Evolutionary conservation across 2,888 invertebrate genomes (phyloP).

Genomic region (Sesia apiformis): DNA sequence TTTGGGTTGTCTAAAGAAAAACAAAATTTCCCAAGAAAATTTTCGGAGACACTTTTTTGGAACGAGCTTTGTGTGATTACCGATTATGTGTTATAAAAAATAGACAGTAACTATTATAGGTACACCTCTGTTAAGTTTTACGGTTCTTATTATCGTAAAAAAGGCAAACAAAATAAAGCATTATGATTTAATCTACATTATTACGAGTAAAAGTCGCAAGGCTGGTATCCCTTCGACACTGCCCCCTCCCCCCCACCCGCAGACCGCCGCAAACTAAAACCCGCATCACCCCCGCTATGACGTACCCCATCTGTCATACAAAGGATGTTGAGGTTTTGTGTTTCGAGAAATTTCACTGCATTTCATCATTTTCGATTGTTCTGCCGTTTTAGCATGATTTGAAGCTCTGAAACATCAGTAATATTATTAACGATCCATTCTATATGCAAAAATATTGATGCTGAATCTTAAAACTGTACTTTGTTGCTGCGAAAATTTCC

Average conservation of each 20-base stretch:
- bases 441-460: background rate
- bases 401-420: background rate
- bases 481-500: slow-evolving; percentile 31
- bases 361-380: slow-evolving; percentile 17
- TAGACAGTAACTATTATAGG: no score
- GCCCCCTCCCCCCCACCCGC: slow-evolving; percentile 23
- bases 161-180: no score
- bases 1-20: no score
- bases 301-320: slow-evolving; percentile 24
- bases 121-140: no score
- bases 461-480: background rate
- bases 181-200: no score
- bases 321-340: slow-evolving; percentile 58
- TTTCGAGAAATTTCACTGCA: slow-evolving; percentile 43
- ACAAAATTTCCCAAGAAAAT: no score
- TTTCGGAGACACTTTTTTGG: no score
- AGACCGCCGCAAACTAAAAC: slow-evolving; percentile 1
- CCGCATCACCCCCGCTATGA: slow-evolving; percentile 24
- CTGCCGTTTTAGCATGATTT: background rate
- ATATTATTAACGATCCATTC: no score
- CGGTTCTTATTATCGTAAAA: no score
- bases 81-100: no score
- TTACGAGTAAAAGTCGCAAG: no score
- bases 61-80: no score
- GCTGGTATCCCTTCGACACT: slow-evolving; percentile 16